Conservation (phyloP, 2,797 vertebrate genomes). For the Taenioides sp. region DNA sequence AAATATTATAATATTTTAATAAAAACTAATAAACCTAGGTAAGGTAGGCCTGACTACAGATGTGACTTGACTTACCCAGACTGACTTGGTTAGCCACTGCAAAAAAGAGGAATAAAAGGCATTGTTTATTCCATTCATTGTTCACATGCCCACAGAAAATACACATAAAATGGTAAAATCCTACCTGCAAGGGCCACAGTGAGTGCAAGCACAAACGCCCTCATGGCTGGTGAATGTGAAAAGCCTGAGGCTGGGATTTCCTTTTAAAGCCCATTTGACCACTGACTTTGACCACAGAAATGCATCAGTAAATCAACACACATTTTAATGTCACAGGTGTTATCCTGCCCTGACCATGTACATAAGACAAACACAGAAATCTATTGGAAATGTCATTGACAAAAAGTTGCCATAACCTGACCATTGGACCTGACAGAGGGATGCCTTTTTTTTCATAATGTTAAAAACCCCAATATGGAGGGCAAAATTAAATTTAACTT, state of each 20-base stretch:
- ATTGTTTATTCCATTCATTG: background rate
- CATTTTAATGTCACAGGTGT: slow-evolving; percentile 30
- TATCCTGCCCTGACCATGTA: slow-evolving; percentile 36
- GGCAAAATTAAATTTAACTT: background rate
- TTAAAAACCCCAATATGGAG: background rate
- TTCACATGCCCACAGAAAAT: background rate
- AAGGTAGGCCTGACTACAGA: background rate
- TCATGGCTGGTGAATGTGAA: slow-evolving; percentile 66
- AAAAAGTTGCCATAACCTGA: slow-evolving; percentile 48
- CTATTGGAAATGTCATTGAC: slow-evolving; percentile 31
- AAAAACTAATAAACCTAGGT: background rate
- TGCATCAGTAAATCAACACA: slow-evolving; percentile 62
- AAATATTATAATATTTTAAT: background rate
- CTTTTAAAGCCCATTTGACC: slow-evolving; percentile 54
- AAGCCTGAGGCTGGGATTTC: background rate
- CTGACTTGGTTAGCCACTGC: slow-evolving; percentile 60
- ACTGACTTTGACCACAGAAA: slow-evolving; percentile 15
- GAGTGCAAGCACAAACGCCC: slow-evolving; percentile 64
- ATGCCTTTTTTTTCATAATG: background rate
- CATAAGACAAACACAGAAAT: slow-evolving; percentile 34
- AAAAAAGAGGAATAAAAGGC: slow-evolving; percentile 28
- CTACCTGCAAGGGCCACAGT: slow-evolving; percentile 69
- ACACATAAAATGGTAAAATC: slow-evolving; percentile 18
- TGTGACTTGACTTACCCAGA: slow-evolving; percentile 75
- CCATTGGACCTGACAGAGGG: slow-evolving; percentile 1